A percentile compares a stretch with the other conserved stretches of the same genome.
Evolutionary conservation across 2,797 vertebrate genomes (phyloP).

Genomic region (Denticeps clupeoides): DNA sequence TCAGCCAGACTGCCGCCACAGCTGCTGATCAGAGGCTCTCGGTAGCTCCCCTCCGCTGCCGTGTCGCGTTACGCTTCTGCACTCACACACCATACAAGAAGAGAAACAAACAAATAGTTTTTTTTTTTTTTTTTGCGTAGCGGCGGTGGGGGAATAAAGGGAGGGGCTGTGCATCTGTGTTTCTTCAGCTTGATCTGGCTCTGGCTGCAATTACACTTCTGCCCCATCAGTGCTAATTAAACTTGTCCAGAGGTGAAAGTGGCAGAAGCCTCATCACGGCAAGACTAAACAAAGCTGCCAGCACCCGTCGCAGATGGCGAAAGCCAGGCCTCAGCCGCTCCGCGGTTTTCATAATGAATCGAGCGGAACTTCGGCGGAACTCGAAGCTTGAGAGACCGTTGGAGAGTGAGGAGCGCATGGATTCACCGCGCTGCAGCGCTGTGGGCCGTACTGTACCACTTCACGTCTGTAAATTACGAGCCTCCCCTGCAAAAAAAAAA

Average conservation of each 20-base stretch:
- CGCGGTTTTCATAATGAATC: conserved; percentile 30
- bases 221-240: conserved; percentile 29
- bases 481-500: too few species aligned
- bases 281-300: conserved; percentile 44
- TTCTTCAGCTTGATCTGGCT: conserved; percentile 18
- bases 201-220: conserved; percentile 21
- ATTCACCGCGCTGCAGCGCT: too few species aligned
- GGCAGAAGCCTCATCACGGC: conserved; percentile 19
- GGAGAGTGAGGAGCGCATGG: too few species aligned
- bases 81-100: conserved; percentile 19
- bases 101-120: conserved; percentile 60
- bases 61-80: conserved; percentile 20
- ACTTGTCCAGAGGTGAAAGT: conserved; percentile 2
- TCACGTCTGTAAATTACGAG: too few species aligned
- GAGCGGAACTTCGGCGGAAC: too few species aligned
- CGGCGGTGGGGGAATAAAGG: conserved; percentile 17
- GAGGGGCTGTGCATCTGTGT: conserved; percentile 45
- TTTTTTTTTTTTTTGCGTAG: conserved; percentile 57
- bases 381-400: too few species aligned
- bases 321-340: neutral
- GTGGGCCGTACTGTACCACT: too few species aligned
- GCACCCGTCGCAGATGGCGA: neutral
- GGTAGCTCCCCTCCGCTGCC: conserved; percentile 29
- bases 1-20: neutral
- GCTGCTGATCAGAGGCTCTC: conserved; percentile 20